Conservation (phyloP, 2,797 vertebrate genomes). For the Platalea minor region DNA sequence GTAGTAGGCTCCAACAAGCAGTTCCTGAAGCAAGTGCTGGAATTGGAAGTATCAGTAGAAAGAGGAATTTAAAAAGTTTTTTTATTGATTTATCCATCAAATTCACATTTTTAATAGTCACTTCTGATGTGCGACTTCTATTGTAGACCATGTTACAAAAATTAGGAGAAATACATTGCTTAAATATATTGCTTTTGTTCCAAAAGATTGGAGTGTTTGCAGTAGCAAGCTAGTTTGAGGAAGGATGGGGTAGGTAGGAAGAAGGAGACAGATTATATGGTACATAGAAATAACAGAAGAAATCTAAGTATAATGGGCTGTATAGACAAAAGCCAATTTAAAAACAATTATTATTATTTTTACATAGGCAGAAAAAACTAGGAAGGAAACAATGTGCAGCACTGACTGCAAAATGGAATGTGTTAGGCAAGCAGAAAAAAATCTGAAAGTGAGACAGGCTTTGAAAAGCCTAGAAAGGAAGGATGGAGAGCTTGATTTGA, state of each 20-base stretch:
- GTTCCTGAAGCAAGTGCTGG: neutral
- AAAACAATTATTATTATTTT: neutral
- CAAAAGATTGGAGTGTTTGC: neutral
- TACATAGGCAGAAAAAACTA: rapidly evolving
- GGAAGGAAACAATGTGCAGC: neutral
- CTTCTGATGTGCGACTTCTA: neutral
- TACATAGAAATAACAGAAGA: neutral
- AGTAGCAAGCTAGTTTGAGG: neutral
- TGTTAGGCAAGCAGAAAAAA: neutral
- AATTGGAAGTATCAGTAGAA: neutral
- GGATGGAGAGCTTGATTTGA: neutral
- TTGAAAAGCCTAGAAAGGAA: neutral
- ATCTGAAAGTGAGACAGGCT: neutral
- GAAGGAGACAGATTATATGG: neutral
- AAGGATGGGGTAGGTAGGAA: neutral
- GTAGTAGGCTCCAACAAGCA: neutral
- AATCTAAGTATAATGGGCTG: neutral
- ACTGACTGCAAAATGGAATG: neutral
- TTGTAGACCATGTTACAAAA: neutral
- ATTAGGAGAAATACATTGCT: neutral
- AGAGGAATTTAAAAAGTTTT: neutral
- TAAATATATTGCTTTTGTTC: neutral
- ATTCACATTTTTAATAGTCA: neutral
- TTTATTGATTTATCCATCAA: neutral
- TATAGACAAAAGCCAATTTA: neutral